Evolutionary conservation across 2,797 vertebrate species (phyloP).

Genomic region (Urophycis tenuis): DNA sequence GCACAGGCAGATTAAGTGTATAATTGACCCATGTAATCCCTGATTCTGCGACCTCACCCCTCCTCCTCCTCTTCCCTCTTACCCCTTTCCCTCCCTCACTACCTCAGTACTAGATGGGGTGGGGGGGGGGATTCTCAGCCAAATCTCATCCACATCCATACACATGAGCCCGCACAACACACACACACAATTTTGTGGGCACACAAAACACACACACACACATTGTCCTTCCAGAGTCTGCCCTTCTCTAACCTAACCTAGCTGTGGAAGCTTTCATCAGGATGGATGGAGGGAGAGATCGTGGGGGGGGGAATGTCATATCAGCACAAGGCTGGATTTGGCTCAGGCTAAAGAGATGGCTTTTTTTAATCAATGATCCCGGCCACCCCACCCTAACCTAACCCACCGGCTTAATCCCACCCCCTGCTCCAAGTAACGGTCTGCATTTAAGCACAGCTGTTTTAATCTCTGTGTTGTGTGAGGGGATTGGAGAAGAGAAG

Average conservation of each 20-base stretch:
- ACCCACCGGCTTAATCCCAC: constrained; percentile 76
- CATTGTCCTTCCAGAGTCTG: not conserved
- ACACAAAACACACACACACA: not conserved
- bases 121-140: not conserved
- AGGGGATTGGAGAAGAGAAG: constrained; percentile 16
- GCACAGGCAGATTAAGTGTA: constrained; percentile 96
- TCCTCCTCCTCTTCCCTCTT: constrained; percentile 12
- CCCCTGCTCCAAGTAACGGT: constrained; percentile 36
- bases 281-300: constrained; percentile 7
- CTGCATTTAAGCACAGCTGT: constrained; percentile 88
- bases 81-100: not conserved
- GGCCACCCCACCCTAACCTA: constrained; percentile 43
- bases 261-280: constrained; percentile 3
- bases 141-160: not conserved
- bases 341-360: constrained; percentile 81
- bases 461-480: constrained; percentile 76
- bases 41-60: constrained; percentile 72
- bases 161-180: not conserved
- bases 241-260: constrained; percentile 1
- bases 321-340: constrained; percentile 80
- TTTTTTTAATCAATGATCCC: constrained; percentile 98
- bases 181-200: too few relatives aligned
- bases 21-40: constrained; percentile 99
- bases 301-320: constrained; percentile 45
- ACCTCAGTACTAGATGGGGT: not conserved